phyloP scores from a whole-genome alignment of 2,888 invertebrate species.

The Polymixis lichenea region DNA sequence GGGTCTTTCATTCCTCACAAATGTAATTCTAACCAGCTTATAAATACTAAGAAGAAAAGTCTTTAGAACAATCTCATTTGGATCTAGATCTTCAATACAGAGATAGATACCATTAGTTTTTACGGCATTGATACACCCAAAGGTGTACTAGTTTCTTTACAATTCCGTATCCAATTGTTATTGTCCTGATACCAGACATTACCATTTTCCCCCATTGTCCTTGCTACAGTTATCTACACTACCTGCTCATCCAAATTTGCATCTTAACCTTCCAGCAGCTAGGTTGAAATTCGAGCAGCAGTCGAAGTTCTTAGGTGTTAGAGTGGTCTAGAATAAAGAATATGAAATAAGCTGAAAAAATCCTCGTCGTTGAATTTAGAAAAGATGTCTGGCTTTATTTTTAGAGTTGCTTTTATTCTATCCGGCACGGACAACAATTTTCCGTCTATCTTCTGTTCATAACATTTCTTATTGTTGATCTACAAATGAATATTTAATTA shows the following conservation, averaged over 20 bases:
- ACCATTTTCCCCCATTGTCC: slow-evolving; percentile 57
- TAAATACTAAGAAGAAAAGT: slow-evolving; percentile 24
- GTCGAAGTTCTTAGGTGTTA: slow-evolving; percentile 43
- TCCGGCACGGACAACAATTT: slow-evolving; percentile 20
- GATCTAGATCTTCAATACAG: slow-evolving; percentile 51
- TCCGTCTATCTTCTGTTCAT: slow-evolving; percentile 13
- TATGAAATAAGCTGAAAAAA: slow-evolving; percentile 46
- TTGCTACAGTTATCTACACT: slow-evolving; percentile 19
- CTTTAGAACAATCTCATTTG: slow-evolving; percentile 36
- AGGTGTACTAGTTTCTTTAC: slow-evolving; percentile 54
- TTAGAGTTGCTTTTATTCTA: slow-evolving; percentile 2
- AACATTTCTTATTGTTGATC: slow-evolving; percentile 31
- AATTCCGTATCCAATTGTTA: slow-evolving; percentile 64
- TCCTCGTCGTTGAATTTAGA: slow-evolving; percentile 42
- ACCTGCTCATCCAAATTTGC: slow-evolving; percentile 15
- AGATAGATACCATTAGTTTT: slow-evolving; percentile 58
- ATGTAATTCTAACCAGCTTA: slow-evolving; percentile 22
- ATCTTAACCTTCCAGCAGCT: background rate
- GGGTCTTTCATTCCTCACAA: background rate
- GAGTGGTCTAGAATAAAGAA: slow-evolving; percentile 28
- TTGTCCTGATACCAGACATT: slow-evolving; percentile 61
- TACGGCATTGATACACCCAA: slow-evolving; percentile 50
- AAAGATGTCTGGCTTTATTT: slow-evolving; percentile 45
- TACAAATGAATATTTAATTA: slow-evolving; percentile 34
- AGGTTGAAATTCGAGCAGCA: slow-evolving; percentile 39